Evolutionary conservation across 2,797 vertebrate genomes (phyloP).

Genomic region (Ctenochaetus hawaiiensis): DNA sequence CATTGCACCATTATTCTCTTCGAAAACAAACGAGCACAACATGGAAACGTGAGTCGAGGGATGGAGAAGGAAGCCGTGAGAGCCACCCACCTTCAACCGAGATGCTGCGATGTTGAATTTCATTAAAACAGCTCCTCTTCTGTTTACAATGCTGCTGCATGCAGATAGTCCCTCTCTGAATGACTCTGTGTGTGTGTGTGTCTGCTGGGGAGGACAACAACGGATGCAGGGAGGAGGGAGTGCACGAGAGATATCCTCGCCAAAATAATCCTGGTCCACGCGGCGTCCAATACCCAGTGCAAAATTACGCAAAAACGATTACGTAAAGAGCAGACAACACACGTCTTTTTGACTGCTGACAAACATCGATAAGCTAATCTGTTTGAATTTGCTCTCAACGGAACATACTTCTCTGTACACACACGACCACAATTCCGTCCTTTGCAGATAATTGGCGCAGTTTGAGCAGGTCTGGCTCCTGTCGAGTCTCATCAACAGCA

Average conservation of each 20-base stretch:
- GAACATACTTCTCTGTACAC: slow-evolving; percentile 28
- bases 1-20: slow-evolving; percentile 84
- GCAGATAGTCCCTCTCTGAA: slow-evolving; percentile 42
- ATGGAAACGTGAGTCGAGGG: slow-evolving; percentile 58
- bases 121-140: slow-evolving; percentile 55
- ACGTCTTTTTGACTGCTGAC: slow-evolving; percentile 20
- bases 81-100: slow-evolving; percentile 70
- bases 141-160: slow-evolving; percentile 58
- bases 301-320: slow-evolving; percentile 66
- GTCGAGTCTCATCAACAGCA: slow-evolving; percentile 70
- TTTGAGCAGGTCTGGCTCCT: slow-evolving; percentile 52
- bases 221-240: slow-evolving; percentile 59
- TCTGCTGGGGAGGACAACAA: slow-evolving; percentile 54
- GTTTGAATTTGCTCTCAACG: slow-evolving; percentile 5
- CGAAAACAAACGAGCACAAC: slow-evolving; percentile 58
- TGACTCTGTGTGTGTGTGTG: slow-evolving; percentile 39
- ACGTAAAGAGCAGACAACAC: slow-evolving; percentile 68
- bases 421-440: slow-evolving; percentile 19
- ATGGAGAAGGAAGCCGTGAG: slow-evolving; percentile 38
- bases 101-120: slow-evolving; percentile 45
- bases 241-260: slow-evolving; percentile 40
- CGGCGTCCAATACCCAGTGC: slow-evolving; percentile 55
- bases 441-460: slow-evolving; percentile 61
- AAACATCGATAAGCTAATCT: not conserved
- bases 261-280: slow-evolving; percentile 68